Evolutionary conservation across 1,140 invertebrate genomes (phyloP), one percentile per base, ranked within the genome.

Genomic region (Papilio polytes): DNA sequence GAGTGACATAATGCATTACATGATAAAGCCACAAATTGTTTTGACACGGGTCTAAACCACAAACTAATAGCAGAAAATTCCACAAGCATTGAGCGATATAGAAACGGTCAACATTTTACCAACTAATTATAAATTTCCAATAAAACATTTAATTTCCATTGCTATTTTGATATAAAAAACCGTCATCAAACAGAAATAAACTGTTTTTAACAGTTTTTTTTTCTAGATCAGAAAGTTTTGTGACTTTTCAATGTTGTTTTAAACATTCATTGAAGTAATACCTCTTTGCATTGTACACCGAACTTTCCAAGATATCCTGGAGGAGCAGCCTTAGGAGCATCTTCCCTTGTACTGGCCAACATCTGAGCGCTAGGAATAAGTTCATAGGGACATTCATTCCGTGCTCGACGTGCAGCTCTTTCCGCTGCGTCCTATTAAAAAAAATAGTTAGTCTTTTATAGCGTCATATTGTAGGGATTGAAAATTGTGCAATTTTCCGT

Each of bases 291-390:
- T 78, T 94, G 89, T 0, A 94, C 88, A 15, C 84, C 88, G 77
- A 90, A 91, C 18, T 87, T 89, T 44, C 92, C 93, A n/a, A 94
- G 86, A 81, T 93, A 92, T 3, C 92, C 92, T 1, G 89, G 90
- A 13, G 89, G 81, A 13, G 83, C 80, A 1, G 84, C 53, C 73
- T 90, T 89, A 1, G 88, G 85, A 0, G 20, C 26, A 4, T 53
- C 77, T 4, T 89, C 89, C 0, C 89, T 85, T 0, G 79, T 83
- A 0, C 76, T 81, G 6, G 53, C 81, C n/a, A 80, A 80, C 2
- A 51, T 56, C 22, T 89, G 86, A 9, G 85, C 56, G 59, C 86
- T 87, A 0, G 92, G 93, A 1, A 91, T 80, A 15, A 93, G 81
- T 13, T 94, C 91, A 78, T 92, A 93, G 0, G 91, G 78, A 70